Base-by-base conservation (phyloP, 2,797 vertebrate genomes). In the Odontamblyopus lacepedii region DNA sequence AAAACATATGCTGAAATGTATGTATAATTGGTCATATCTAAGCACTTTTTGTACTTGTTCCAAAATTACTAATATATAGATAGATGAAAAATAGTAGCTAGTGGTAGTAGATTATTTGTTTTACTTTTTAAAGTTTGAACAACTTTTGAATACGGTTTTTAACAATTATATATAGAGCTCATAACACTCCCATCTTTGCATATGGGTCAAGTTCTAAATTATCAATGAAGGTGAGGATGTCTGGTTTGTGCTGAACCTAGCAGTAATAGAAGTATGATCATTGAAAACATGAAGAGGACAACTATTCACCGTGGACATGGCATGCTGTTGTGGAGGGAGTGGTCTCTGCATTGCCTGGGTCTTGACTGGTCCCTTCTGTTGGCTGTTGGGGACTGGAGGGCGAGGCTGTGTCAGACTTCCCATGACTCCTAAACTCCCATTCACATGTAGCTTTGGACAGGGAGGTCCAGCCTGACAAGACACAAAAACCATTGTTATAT, bases 341-440 rank as follows among this genome's bases (percentile, higher is more conserved):
- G 94, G 95, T 79, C 96, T 93, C 83, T 95, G 95, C 67, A 96
- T 89, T 77, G 86, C 89, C 84, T 94, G 95, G 63, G 91, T 87
- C 91, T 97, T 97, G 78, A 88, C 91, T 55, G 94, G 88, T 84
- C 95, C 83, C 78, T 97, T 97, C 91, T 97, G 96, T 89, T 92
- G 93, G 81, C 62, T 86, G 70, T 38, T 88, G 57, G 91, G 78
- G 2, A 70, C 86, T 0, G 86, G 67, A 5, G 80, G 80, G 53
- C 95, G 95, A 70, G 95, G 95, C 87, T 95, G 96, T 73, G 94
- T 85, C 87, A 94, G 95, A 66, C 91, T 92, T 55, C 95, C 86
- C 86, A 93, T 87, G 87, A 91, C 95, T 87, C 95, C 92, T 81
- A 95, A 92, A 84, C 87, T 93, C 81, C 94, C 95, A 77, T 94